Evolutionary conservation across 2,888 invertebrate species (phyloP), one percentile per base, ranked within the genome.

Genomic region (Harpalus rubripes): DNA sequence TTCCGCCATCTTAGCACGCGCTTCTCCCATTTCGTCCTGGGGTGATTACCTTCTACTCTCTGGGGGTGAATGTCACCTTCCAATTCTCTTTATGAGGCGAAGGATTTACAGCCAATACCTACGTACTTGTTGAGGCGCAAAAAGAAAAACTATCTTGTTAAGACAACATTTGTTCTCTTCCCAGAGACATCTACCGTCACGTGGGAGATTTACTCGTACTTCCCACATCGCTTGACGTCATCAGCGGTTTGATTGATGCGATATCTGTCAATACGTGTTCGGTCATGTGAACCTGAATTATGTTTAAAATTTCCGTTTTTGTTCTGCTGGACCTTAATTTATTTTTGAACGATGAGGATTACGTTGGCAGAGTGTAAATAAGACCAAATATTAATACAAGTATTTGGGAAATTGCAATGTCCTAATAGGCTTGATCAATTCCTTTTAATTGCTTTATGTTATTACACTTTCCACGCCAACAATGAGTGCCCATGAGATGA

Each of bases 61-160:
- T 52, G 12, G 78, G 78, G 78, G 78, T 80, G 80, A 80, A 80
- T 41, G 80, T 80, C 80, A 61, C 61, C 61, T 22, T 80, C 61
- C 82, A 72, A 68, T 68, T 65, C 82, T 22, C 74, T 82, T 72
- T 82, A 82, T 63, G 82, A 82, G 59, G 16, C 39, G 81, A 65
- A 68, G 58, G 72, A 82, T 82, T 82, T 82, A 82, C 82, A 74
- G 74, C 82, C 82, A 82, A 82, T 82, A 82, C 59, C 44, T 26
- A 1, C 39, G 72, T 68, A 74, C 72, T 41, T 82, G 74, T 63
- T 82, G 80, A 61, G 39, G n/a, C 41, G 22, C 22, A 76, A 78
- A 26, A 78, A 78, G 22, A 78, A 78, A 58, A 78, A 78, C 78
- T 78, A 72, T 82, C 82, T 82, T 82, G 68, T 81, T 82, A 68